Base-by-base conservation (phyloP, 2,888 invertebrate genomes). In the Xestobium rufovillosum region DNA sequence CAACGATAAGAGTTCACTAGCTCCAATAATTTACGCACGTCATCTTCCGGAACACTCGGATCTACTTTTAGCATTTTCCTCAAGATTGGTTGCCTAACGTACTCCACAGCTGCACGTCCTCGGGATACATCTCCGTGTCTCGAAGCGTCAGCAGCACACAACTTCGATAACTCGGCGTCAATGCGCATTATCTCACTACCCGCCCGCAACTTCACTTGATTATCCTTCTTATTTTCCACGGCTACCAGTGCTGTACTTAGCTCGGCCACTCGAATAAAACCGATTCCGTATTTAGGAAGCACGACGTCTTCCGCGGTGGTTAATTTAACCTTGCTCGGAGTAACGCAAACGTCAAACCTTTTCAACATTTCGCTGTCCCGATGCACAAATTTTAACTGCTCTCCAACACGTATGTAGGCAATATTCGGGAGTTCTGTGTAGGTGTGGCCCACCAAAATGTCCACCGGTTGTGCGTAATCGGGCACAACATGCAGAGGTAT, bases 1-100 rank as follows among this genome's bases (percentile, higher is more conserved):
- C 38, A 35, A 3, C 44, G 25, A 29, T 36, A 42, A 17, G 31
- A 28, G 16, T 29, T 33, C 4, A 28, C 16, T 13, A 44, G 14
- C 8, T 35, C 9, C 14, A 34, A 13, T 9, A 38, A 28, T 26
- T 16, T 10, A 4, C 32, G 23, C 17, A 26, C 11, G n/a, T 35
- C 28, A 12, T 14, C 23, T 27, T 14, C 15, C 15, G 14, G 27
- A 26, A 4, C 16, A 28, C 4, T n/a, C 23, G 6, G 6, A n/a
- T 19, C 23, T 6, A 19, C 23, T 6, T 19, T 19, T 19, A 19
- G 6, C 6, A 19, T 19, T 19, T 19, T n/a, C n/a, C n/a, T n/a
- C n/a, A n/a, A n/a, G n/a, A n/a, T n/a, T n/a, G n/a, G n/a, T n/a
- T n/a, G n/a, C n/a, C n/a, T n/a, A n/a, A n/a, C n/a, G n/a, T n/a